phyloP scores from a whole-genome alignment of 2,888 invertebrate genomes.

The Phyllotreta striolata region DNA sequence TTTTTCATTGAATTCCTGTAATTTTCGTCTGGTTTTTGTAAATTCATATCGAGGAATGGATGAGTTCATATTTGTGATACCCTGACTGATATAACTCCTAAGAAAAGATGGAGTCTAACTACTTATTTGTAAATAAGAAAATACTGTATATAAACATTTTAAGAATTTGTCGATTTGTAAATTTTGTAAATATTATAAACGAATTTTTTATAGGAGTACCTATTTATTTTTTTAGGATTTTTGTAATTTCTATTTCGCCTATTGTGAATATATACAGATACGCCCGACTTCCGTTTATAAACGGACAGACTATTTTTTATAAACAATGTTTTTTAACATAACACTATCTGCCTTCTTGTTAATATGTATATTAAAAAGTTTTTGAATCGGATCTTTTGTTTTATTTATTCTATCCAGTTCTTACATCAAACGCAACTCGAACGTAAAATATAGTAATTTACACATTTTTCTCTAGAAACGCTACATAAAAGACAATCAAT shows the following conservation, averaged over 20 bases:
- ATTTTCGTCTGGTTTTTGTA: constrained; percentile 5
- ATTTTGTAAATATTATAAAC: constrained; percentile 55
- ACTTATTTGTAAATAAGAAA: constrained; percentile 55
- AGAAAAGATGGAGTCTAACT: constrained; percentile 52
- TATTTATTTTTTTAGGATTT: constrained; percentile 54
- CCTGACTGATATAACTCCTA: constrained; percentile 48
- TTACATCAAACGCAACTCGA: too few relatives aligned
- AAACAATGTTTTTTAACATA: constrained; percentile 19
- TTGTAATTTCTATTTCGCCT: constrained; percentile 42
- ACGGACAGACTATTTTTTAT: constrained; percentile 20
- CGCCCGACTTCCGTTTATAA: constrained; percentile 2
- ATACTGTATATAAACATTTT: constrained; percentile 53
- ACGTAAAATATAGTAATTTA: too few relatives aligned
- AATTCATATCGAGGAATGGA: constrained; percentile 10
- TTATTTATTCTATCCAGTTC: constrained; percentile 13
- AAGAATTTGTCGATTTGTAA: constrained; percentile 49
- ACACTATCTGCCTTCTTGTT: constrained; percentile 23
- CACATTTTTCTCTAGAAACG: too few relatives aligned
- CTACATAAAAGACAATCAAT: too few relatives aligned
- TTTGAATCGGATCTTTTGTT: constrained; percentile 13
- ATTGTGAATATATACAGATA: constrained; percentile 13
- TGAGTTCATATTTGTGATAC: constrained; percentile 22
- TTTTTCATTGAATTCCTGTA: not conserved
- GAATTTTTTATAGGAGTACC: constrained; percentile 46
- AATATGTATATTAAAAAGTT: constrained; percentile 27